Evolutionary conservation across 2,113 vertebrate species (phyloP).

Genomic region (Scortum barcoo): DNA sequence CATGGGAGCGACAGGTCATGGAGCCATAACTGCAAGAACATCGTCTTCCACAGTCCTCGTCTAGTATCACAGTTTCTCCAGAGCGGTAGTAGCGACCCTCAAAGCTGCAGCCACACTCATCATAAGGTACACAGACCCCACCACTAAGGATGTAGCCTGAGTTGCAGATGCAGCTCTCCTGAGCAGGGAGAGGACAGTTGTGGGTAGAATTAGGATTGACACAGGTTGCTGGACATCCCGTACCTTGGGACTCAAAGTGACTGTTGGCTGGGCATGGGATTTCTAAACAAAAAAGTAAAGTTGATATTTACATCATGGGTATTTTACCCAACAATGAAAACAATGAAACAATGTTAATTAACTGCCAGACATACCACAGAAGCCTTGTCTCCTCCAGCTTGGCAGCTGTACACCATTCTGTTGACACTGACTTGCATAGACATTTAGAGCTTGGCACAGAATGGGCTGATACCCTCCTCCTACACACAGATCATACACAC

Average conservation of each 20-base stretch:
- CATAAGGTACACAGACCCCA: constrained; percentile 64
- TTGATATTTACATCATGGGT: accelerated
- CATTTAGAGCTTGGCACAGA: constrained; percentile 72
- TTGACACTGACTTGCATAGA: constrained; percentile 76
- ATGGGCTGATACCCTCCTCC: constrained; percentile 68
- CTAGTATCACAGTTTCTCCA: constrained; percentile 70
- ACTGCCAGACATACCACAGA: constrained; percentile 71
- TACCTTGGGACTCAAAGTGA: constrained; percentile 76
- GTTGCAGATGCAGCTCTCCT: constrained; percentile 79
- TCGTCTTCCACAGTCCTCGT: constrained; percentile 57
- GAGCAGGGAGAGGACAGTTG: constrained; percentile 63
- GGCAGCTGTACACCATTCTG: constrained; percentile 46
- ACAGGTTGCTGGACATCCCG: constrained; percentile 77
- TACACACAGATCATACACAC: constrained; percentile 74
- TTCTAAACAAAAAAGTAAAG: constrained; percentile 46
- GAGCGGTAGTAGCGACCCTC: constrained; percentile 72
- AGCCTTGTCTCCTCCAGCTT: constrained; percentile 69
- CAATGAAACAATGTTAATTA: neutral
- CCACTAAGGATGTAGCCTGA: constrained; percentile 71
- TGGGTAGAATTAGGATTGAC: constrained; percentile 57
- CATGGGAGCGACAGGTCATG: constrained; percentile 67
- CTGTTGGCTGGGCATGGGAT: constrained; percentile 77
- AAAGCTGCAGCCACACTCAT: constrained; percentile 77
- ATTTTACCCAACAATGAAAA: neutral
- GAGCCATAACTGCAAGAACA: constrained; percentile 63